Evolutionary conservation across 1,140 invertebrate genomes (phyloP).

Genomic region (Megalopta genalis): DNA sequence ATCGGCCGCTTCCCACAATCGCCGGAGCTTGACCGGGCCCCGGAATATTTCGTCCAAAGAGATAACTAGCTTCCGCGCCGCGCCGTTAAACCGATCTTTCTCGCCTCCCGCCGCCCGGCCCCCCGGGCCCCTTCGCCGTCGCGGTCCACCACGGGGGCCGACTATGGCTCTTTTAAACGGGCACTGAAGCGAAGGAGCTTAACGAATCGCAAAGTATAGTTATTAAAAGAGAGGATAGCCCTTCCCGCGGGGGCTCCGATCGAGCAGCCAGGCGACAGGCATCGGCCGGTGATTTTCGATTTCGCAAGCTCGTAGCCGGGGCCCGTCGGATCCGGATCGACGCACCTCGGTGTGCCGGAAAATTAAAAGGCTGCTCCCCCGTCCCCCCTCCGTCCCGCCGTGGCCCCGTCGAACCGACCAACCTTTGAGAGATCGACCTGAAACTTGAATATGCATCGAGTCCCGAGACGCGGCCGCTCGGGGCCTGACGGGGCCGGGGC

Average conservation of each 20-base stretch:
- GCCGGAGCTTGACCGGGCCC: not conserved
- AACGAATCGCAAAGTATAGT: constrained; percentile 57
- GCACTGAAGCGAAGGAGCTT: constrained; percentile 51
- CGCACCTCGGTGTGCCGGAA: constrained; percentile 18
- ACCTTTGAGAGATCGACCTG: not conserved
- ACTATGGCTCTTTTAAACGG: constrained; percentile 45
- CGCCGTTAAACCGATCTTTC: constrained; percentile 17
- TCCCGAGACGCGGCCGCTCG: no score
- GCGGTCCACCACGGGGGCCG: not conserved
- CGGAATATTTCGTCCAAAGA: constrained; percentile 21
- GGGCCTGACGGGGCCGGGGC: not conserved
- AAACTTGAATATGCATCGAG: constrained; percentile 39
- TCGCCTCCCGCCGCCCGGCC: not conserved
- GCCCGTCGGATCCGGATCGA: constrained; percentile 8
- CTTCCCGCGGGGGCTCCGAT: not conserved
- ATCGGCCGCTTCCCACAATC: constrained; percentile 26
- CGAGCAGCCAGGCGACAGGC: constrained; percentile 7
- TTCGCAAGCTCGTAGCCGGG: constrained; percentile 28
- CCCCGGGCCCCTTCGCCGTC: no score
- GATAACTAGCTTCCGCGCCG: constrained; percentile 50
- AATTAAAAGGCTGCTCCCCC: constrained; percentile 14
- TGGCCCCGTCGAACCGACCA: no score
- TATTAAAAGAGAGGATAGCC: constrained; percentile 42
- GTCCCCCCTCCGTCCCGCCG: no score
- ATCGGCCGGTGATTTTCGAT: constrained; percentile 46